phyloP scores from a whole-genome alignment of 2,113 vertebrate species.

The Sinocyclocheilus anophthalmus region DNA sequence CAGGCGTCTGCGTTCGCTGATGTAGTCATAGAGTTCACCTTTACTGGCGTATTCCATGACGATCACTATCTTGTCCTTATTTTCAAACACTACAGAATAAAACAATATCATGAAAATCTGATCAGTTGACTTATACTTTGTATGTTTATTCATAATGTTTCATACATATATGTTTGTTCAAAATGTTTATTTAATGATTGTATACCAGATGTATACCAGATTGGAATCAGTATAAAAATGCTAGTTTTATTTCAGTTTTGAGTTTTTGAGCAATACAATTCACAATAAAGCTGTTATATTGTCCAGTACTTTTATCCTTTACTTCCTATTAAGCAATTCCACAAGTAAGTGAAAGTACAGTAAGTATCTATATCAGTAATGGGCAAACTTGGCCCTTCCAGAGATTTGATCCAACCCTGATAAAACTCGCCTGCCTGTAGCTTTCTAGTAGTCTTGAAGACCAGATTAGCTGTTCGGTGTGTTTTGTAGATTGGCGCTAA shows the following conservation, averaged over 20 bases:
- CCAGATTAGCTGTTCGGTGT: too few species aligned
- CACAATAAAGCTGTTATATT: not conserved
- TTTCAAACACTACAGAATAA: conserved; percentile 82
- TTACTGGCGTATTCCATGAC: conserved; percentile 85
- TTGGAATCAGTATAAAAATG: not conserved
- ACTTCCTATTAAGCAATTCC: not conserved
- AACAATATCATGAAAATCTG: conserved; percentile 4
- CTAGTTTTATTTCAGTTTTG: not conserved
- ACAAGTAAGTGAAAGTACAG: not conserved
- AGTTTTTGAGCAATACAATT: not conserved
- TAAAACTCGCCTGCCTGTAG: too few species aligned
- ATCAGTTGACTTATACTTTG: not conserved
- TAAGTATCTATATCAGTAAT: too few species aligned
- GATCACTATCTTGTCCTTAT: conserved; percentile 91
- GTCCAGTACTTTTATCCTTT: not conserved
- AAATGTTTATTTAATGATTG: not conserved
- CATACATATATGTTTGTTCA: not conserved
- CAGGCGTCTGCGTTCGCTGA: conserved; percentile 84
- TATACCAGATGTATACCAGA: not conserved
- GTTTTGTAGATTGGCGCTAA: too few species aligned
- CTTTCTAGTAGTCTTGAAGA: too few species aligned
- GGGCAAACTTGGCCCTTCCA: too few species aligned
- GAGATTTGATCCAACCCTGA: too few species aligned
- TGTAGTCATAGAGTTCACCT: conserved; percentile 88
- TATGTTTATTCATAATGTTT: not conserved